Conservation (phyloP, 1,140 invertebrate genomes). For the Papilio polyxenes region DNA sequence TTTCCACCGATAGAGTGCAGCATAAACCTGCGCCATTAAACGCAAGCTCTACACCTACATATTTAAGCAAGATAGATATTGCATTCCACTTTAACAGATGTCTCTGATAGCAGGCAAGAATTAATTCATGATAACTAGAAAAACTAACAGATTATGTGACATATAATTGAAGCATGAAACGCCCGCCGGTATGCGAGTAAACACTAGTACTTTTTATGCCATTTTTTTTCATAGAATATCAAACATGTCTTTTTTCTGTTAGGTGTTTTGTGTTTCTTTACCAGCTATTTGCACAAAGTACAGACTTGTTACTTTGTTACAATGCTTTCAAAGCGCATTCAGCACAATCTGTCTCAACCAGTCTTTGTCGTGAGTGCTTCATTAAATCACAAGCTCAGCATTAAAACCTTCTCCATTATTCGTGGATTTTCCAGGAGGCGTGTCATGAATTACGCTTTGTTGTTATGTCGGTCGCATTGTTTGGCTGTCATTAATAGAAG, state of each 20-base stretch:
- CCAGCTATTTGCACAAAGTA: not conserved
- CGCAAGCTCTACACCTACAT: too few species aligned
- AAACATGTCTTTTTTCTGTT: not conserved
- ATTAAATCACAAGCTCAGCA: constrained; percentile 27
- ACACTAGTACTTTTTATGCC: too few species aligned
- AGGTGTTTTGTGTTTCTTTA: not conserved
- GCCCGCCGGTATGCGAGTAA: too few species aligned
- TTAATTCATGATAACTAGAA: not conserved
- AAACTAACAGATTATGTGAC: not conserved
- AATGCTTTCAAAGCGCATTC: constrained; percentile 4
- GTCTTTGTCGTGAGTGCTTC: constrained; percentile 30
- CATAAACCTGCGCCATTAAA: not conserved
- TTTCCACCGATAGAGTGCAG: not conserved
- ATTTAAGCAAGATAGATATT: not conserved
- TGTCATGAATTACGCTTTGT: not conserved
- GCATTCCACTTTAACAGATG: not conserved
- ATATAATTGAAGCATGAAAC: not conserved
- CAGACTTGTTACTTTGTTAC: not conserved
- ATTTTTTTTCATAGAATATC: too few species aligned
- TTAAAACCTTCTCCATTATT: constrained; percentile 31
- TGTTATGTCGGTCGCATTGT: not conserved
- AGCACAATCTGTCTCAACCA: constrained; percentile 21
- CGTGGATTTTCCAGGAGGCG: not conserved
- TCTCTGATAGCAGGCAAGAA: not conserved
- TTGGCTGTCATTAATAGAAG: not conserved